Base-by-base conservation (phyloP, 2,113 vertebrate species). In the Coptodon rendalli region DNA sequence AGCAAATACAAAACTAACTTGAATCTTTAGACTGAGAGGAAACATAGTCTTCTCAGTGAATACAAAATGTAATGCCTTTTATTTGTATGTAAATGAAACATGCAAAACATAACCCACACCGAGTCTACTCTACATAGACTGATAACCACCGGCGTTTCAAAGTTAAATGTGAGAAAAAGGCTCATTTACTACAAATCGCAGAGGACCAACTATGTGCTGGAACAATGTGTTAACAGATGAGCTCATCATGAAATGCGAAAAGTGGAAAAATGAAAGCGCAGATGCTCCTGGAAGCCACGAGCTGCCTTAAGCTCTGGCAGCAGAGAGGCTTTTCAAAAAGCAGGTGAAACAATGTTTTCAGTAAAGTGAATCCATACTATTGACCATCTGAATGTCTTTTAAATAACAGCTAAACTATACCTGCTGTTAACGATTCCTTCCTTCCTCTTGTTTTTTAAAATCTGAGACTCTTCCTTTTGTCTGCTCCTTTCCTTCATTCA, bases 331-430 rank as follows among this genome's bases (percentile, higher is more conserved):
- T 24, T 53, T 19, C 16, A 73, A 80, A 63, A 87, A 85, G 36
- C 83, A 83, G 87, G 19, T 48, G 43, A 83, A 87, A 86, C 92
- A 81, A 89, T 52, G 73, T 88, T 93, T 93, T 90, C 52, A 91
- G 92, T 91, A 89, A 80, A 38, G 1, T 86, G 63, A 54, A 93
- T 95, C 94, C 84, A 92, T 94, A 88, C 1, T 78, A 94, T 91
- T 56, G 94, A 92, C 43, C 9, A 9, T 7, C 22, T 17, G 29
- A 22, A 78, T 68, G 57, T 14, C 54, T 53, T 81, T 17, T 79
- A 27, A 86, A 68, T 63, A 53, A 56, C 84, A 80, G 87, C 82
- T 79, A 24, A 93, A 29, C 85, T 90, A 84, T 91, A 22, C 63
- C 83, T 59, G 73, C 57, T 92, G 73, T 85, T 93, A 93, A 93